Conservation (phyloP, 1,140 invertebrate genomes). For the Agrypnia vestita region DNA sequence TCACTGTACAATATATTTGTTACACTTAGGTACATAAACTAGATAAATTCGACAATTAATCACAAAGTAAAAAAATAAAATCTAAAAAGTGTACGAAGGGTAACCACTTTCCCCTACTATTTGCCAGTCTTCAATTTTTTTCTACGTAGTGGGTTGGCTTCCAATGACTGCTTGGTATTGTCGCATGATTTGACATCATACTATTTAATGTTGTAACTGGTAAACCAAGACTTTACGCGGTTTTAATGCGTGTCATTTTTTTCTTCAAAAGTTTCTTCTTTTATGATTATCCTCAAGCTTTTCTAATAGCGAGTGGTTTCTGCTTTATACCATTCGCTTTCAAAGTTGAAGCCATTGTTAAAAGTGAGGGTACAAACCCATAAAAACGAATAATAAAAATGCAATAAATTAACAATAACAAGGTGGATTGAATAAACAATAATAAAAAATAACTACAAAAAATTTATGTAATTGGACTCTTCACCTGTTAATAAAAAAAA, state of each 20-base stretch:
- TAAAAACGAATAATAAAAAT: neutral
- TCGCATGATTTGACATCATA: neutral
- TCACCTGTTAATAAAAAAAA: too few species aligned
- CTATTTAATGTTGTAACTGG: neutral
- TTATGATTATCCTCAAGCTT: neutral
- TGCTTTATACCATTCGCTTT: neutral
- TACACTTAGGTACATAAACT: too few species aligned
- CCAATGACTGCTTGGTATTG: neutral
- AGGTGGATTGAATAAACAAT: neutral
- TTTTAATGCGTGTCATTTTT: too few species aligned
- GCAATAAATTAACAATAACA: neutral
- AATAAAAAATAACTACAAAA: neutral
- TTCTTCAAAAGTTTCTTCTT: too few species aligned
- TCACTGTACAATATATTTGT: too few species aligned
- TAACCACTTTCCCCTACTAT: too few species aligned
- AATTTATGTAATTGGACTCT: too few species aligned
- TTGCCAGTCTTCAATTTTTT: neutral
- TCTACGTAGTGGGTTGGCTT: neutral
- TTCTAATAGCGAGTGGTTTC: slow-evolving; percentile 8
- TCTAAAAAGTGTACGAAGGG: too few species aligned
- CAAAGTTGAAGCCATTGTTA: neutral
- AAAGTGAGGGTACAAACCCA: neutral
- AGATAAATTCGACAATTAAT: too few species aligned
- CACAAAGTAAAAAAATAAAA: too few species aligned
- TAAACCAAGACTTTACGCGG: too few species aligned